Percentiles rank a stretch among this genome's conserved stretches.
Evolutionary conservation across 2,888 invertebrate species (phyloP).

Genomic region (Eupelmus urozonus): DNA sequence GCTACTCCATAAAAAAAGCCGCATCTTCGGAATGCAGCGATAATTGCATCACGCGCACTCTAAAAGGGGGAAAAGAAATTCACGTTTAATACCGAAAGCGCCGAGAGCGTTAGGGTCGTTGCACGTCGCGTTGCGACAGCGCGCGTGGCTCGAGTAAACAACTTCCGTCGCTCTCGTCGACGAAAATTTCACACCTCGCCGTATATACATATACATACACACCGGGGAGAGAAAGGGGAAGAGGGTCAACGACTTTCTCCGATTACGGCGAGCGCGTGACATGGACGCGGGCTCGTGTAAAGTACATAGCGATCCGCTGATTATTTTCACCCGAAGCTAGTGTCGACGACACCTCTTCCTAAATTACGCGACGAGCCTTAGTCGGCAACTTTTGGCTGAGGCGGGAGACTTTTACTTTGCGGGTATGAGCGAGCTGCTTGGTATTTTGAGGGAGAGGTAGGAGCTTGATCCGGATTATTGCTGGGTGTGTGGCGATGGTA

Average conservation of each 20-base stretch:
- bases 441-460: too few relatives aligned
- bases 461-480: too few relatives aligned
- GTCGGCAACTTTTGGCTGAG: slow-evolving; percentile 1
- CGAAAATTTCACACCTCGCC: slow-evolving; percentile 58
- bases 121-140: slow-evolving; percentile 42
- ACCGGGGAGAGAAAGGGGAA: slow-evolving; percentile 46
- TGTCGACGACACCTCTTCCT: slow-evolving; percentile 46
- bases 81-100: slow-evolving; percentile 1
- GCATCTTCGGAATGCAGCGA: too few relatives aligned
- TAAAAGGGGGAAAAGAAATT: too few relatives aligned
- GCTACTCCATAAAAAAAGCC: too few relatives aligned
- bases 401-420: too few relatives aligned
- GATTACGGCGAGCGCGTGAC: slow-evolving; percentile 66
- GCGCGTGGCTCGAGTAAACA: slow-evolving; percentile 33
- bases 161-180: slow-evolving; percentile 44
- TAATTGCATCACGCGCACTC: too few relatives aligned
- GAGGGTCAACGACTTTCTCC: slow-evolving; percentile 74
- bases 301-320: slow-evolving; percentile 10
- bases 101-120: slow-evolving; percentile 18
- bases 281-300: not conserved
- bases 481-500: too few relatives aligned
- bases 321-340: slow-evolving; percentile 45
- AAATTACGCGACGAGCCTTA: slow-evolving; percentile 35
- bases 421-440: too few relatives aligned
- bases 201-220: slow-evolving; percentile 11